phyloP scores from a whole-genome alignment of 2,113 vertebrate genomes.

The Hyperopisus bebe region DNA sequence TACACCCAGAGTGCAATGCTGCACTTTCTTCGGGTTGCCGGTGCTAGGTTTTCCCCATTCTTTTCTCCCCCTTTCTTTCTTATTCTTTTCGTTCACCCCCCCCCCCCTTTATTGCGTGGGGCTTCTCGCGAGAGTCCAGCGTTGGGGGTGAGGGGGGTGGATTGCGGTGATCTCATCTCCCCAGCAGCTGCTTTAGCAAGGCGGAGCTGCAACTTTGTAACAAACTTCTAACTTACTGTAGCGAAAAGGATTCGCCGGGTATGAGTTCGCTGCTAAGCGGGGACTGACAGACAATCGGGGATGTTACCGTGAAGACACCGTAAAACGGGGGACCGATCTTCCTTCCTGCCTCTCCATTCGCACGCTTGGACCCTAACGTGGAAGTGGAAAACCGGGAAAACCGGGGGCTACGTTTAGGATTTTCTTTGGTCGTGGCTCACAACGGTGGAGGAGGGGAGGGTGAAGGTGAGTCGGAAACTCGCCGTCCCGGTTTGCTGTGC shows the following conservation, averaged over 20 bases:
- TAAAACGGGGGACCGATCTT: not conserved
- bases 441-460: constrained; percentile 25
- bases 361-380: not conserved
- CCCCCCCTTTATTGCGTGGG: constrained; percentile 11
- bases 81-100: constrained; percentile 41
- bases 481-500: not conserved
- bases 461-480: constrained; percentile 49
- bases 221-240: constrained; percentile 57
- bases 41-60: constrained; percentile 3
- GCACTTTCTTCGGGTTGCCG: constrained; percentile 13
- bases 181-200: constrained; percentile 60
- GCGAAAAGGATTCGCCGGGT: constrained; percentile 25
- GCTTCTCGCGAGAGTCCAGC: constrained; percentile 57
- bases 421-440: constrained; percentile 34
- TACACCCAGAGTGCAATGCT: not conserved
- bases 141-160: constrained; percentile 8
- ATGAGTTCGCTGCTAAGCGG: constrained; percentile 18
- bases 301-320: not conserved
- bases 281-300: not conserved
- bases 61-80: not conserved
- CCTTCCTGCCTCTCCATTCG: not conserved
- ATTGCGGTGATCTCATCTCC: constrained; percentile 61
- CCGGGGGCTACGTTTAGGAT: constrained; percentile 26
- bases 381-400: constrained; percentile 32
- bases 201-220: constrained; percentile 56